Conservation (phyloP, 64 coral and sea anemone species). For the Porites australiensis region DNA sequence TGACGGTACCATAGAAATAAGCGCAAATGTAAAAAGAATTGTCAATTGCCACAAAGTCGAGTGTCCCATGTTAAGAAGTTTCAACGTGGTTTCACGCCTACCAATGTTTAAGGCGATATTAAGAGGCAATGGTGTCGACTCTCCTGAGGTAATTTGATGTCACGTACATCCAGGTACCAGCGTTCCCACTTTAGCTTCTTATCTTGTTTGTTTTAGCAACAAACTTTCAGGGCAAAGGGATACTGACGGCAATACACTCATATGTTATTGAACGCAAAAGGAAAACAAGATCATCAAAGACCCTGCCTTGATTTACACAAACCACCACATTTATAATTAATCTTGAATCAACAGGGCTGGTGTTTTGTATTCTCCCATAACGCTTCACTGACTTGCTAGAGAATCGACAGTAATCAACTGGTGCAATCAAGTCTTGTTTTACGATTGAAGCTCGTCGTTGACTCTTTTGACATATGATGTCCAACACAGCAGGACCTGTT, state of each 20-base stretch:
- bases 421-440: not conserved
- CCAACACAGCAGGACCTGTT: not conserved
- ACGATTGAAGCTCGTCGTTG: not conserved
- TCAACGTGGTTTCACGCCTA: not conserved
- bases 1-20: not conserved
- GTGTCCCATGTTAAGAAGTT: not conserved
- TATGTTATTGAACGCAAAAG: not conserved
- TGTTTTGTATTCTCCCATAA: not conserved
- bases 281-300: not conserved
- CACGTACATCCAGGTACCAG: slow-evolving; percentile 33
- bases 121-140: slow-evolving; percentile 15
- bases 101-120: not conserved
- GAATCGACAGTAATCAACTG: not conserved
- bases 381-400: not conserved
- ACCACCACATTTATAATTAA: slow-evolving; percentile 9
- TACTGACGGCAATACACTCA: not conserved
- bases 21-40: not conserved
- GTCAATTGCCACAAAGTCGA: not conserved
- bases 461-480: too few species aligned
- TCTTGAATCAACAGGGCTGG: not conserved
- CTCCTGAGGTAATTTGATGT: slow-evolving; percentile 63
- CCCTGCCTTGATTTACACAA: not conserved
- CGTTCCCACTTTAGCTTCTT: slow-evolving; percentile 48
- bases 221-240: not conserved
- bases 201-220: slow-evolving; percentile 24